A percentile compares a stretch with the other conserved stretches of the same genome.
These are phyloP conservation scores for Resseliella maxima DNA, from an alignment of 2,888 invertebrate genomes.

Conservation along the genomic window DNA sequence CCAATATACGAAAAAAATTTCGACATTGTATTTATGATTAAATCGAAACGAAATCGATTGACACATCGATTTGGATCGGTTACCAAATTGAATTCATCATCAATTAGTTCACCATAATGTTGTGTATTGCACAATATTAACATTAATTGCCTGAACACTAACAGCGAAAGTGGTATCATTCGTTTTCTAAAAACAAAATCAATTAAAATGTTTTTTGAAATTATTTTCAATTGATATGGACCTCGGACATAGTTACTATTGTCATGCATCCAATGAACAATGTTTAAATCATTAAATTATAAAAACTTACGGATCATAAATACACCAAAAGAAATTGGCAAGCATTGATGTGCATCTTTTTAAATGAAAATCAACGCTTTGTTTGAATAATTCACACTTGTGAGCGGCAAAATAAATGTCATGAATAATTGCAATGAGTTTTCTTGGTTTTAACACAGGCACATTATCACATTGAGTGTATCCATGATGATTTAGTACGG, in stretches of 20 bases:
- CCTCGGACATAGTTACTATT: no score
- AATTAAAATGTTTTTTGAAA: conserved; percentile 61
- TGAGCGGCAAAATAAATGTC: conserved; percentile 66
- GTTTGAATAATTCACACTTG: conserved; percentile 64
- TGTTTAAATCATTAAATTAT: no score
- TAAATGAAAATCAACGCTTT: conserved; percentile 61
- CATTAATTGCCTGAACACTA: conserved; percentile 66
- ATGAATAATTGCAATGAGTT: conserved; percentile 65
- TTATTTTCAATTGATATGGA: no score
- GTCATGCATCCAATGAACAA: no score
- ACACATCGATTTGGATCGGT: conserved; percentile 64
- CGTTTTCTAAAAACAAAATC: conserved; percentile 33
- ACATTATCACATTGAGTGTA: conserved; percentile 62
- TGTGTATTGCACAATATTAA: conserved; percentile 65
- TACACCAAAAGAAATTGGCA: conserved; percentile 66
- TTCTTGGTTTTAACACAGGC: conserved; percentile 65
- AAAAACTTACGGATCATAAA: conserved; percentile 67
- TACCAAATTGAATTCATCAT: conserved; percentile 63
- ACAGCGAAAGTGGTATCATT: conserved; percentile 63
- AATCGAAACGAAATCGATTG: conserved; percentile 64
- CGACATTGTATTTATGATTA: conserved; percentile 63
- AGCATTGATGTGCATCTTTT: conserved; percentile 63
- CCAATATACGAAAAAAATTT: conserved; percentile 65
- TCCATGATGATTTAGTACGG: conserved; percentile 65
- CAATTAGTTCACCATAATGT: conserved; percentile 63